Percentiles rank a stretch among this genome's conserved stretches.
phyloP scores from a whole-genome alignment of 1,140 invertebrate genomes.

The Scaptomyza hsui region DNA sequence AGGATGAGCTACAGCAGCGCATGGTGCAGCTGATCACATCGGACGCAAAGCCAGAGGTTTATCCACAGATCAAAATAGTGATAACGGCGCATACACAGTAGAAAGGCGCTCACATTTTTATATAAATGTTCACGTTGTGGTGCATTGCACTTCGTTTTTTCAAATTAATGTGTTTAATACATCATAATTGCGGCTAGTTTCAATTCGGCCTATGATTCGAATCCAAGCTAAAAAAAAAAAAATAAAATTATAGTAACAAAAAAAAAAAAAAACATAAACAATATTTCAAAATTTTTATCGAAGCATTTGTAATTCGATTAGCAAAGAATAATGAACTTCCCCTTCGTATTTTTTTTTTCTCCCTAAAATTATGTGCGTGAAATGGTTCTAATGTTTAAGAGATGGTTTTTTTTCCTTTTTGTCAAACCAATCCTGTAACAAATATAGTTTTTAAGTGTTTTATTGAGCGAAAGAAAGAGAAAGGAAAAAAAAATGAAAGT shows the following conservation, averaged over 20 bases:
- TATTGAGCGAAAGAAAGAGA: constrained; percentile 66
- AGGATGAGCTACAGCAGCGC: constrained; percentile 76
- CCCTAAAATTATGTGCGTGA: constrained; percentile 22
- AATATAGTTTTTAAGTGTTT: constrained; percentile 73
- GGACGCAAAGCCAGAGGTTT: constrained; percentile 71
- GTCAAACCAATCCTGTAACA: constrained; percentile 61
- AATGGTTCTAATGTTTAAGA: constrained; percentile 36
- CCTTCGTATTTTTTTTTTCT: constrained; percentile 4
- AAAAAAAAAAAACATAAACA: not conserved
- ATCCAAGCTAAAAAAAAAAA: not conserved
- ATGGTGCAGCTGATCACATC: constrained; percentile 81
- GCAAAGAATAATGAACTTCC: not conserved
- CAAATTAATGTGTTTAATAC: constrained; percentile 4
- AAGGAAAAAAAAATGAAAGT: constrained; percentile 39
- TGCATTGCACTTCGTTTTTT: constrained; percentile 13
- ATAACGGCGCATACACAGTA: constrained; percentile 82
- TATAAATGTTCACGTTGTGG: constrained; percentile 13
- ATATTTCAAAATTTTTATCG: constrained; percentile 2
- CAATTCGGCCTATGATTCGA: constrained; percentile 20
- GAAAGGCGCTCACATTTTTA: constrained; percentile 25
- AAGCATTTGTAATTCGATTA: constrained; percentile 31
- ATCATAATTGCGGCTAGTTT: not conserved
- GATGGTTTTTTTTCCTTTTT: constrained; percentile 30
- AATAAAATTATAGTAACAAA: not conserved
- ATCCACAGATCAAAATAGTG: constrained; percentile 83